Evolutionary conservation across 1,140 invertebrate genomes (phyloP).

Genomic region (Asbolus verrucosus): DNA sequence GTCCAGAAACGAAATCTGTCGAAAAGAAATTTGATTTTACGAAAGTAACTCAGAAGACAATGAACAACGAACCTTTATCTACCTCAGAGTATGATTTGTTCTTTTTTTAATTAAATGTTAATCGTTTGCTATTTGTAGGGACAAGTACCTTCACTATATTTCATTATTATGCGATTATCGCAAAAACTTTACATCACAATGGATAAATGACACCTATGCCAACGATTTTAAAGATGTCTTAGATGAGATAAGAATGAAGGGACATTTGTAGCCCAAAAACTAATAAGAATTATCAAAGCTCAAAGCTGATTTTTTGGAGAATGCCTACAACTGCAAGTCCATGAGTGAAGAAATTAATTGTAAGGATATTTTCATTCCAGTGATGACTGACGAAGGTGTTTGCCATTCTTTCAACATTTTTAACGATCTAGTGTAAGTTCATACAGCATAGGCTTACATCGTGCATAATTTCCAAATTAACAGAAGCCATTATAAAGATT

Average conservation of each 20-base stretch:
- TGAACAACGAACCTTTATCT: too few relatives aligned
- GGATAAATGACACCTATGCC: too few relatives aligned
- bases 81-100: too few relatives aligned
- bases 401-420: constrained; percentile 57
- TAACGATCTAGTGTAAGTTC: constrained; percentile 62
- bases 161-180: constrained; percentile 4
- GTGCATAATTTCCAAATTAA: not conserved
- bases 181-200: too few relatives aligned
- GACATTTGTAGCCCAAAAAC: too few relatives aligned
- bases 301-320: constrained; percentile 8
- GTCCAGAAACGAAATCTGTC: not conserved
- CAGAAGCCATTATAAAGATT: constrained; percentile 3
- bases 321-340: not conserved
- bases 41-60: not conserved
- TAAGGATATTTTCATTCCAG: constrained; percentile 32
- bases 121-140: too few relatives aligned
- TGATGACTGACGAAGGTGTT: constrained; percentile 48
- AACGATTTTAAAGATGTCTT: not conserved
- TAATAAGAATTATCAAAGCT: too few relatives aligned
- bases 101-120: too few relatives aligned
- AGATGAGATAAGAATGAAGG: not conserved
- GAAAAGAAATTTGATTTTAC: not conserved
- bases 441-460: not conserved
- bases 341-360: constrained; percentile 30
- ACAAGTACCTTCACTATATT: not conserved